Evolutionary conservation across 2,113 vertebrate species (phyloP), one percentile per base, ranked within the genome.

Genomic region (Aythya baeri): DNA sequence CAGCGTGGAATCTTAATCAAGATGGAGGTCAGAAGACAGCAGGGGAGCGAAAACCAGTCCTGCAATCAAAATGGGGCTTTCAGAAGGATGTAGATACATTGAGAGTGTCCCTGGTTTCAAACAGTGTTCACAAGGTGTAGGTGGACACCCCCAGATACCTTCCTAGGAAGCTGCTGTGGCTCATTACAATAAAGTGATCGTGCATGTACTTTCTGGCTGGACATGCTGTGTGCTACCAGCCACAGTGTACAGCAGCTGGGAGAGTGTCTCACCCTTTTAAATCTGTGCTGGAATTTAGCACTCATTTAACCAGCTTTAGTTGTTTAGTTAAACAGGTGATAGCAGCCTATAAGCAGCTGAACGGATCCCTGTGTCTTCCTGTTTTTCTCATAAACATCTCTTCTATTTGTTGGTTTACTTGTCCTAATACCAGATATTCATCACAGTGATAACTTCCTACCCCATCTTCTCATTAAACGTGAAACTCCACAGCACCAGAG

Each of bases 11-110:
- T 91, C 92, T 82, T 88, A 83, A 84, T 88, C 54, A 81, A 72
- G 68, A 63, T 57, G 38, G 68, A 94, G 68, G 91, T 90, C 91
- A 95, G 76, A 81, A 81, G 34, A 83, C 70, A 91, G 52, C 36
- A 88, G 80, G 58, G 26, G 10, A 96, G 34, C 8, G 59, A 95
- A 95, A 72, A 11, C 2, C 20, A 71, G 23, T 6, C 26, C 73
- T 88, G 57, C 11, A 86, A 86, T 34, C 22, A 67, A 95, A 93
- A 78, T 13, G 7, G 43, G 32, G n/a, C 34, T 95, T 93, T 95
- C 71, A 85, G 22, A 25, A 84, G 20, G 31, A 76, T 22, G 13
- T 5, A 62, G 54, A 27, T 8, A 41, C n/a, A 10, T 43, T 74
- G 26, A 54, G 50, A 83, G 16, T 13, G 17, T 67, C 22, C 21